Evolutionary conservation across 2,888 invertebrate species (phyloP).

Genomic region (Lochmaea capreae): DNA sequence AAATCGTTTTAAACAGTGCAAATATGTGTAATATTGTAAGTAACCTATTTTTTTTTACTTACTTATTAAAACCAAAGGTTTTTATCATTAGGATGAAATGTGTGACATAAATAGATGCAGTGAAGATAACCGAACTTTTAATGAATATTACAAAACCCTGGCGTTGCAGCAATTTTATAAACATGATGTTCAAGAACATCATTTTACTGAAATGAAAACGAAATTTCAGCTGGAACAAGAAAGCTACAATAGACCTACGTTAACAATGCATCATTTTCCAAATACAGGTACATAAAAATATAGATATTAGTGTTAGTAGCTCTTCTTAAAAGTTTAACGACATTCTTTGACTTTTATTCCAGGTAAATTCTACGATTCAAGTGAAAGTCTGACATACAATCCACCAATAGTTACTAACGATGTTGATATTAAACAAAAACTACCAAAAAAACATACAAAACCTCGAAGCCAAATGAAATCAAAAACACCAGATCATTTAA

Average conservation of each 20-base stretch:
- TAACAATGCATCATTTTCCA: not conserved
- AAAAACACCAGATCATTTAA: slow-evolving; percentile 6
- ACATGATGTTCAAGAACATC: not conserved
- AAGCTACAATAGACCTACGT: not conserved
- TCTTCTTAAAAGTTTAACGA: no score
- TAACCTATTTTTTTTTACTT: not conserved
- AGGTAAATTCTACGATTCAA: not conserved
- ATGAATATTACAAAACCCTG: not conserved
- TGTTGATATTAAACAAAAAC: not conserved
- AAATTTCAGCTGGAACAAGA: not conserved
- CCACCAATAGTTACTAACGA: not conserved
- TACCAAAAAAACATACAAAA: not conserved
- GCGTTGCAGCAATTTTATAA: not conserved
- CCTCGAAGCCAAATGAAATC: not conserved
- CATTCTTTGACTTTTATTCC: not conserved
- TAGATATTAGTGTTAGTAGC: not conserved
- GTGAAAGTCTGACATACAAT: not conserved
- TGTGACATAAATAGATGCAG: not conserved
- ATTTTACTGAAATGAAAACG: not conserved
- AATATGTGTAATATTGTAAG: not conserved
- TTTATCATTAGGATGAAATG: not conserved
- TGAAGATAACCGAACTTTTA: not conserved
- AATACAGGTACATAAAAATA: not conserved
- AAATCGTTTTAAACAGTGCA: not conserved
- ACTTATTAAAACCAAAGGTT: not conserved